Evolutionary conservation across 2,113 vertebrate species (phyloP).

Genomic region (Gymnogyps californianus): DNA sequence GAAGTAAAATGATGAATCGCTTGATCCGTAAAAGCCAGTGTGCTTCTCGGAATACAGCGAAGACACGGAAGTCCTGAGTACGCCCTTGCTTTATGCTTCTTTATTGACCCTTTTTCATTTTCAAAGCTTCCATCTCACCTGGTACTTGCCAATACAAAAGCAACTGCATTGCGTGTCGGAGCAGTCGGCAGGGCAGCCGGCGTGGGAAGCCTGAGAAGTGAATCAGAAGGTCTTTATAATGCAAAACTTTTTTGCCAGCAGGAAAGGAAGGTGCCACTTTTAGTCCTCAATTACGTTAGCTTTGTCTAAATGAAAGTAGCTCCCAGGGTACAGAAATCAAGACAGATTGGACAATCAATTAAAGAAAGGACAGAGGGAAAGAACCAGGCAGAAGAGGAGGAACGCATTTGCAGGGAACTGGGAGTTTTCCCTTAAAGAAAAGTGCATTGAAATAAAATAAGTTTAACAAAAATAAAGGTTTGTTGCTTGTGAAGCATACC

Average conservation of each 20-base stretch:
- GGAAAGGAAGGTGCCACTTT: not conserved
- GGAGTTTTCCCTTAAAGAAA: not conserved
- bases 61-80: not conserved
- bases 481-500: not conserved
- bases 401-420: not conserved
- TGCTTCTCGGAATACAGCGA: not conserved
- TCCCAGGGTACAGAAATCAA: not conserved
- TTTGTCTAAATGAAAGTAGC: not conserved
- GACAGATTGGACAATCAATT: not conserved
- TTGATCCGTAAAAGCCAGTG: not conserved
- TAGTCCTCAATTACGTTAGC: not conserved
- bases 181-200: not conserved
- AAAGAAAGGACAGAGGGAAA: not conserved
- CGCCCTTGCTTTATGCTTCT: accelerated
- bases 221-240: not conserved
- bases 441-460: not conserved
- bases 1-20: not conserved
- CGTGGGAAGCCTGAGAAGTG: not conserved
- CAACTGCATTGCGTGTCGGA: not conserved
- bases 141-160: not conserved
- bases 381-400: not conserved
- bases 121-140: not conserved
- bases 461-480: not conserved
- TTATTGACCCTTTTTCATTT: not conserved
- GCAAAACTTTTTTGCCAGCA: not conserved